Evolutionary conservation across 2,113 vertebrate genomes (phyloP).

Genomic region (Muscicapa adusta): DNA sequence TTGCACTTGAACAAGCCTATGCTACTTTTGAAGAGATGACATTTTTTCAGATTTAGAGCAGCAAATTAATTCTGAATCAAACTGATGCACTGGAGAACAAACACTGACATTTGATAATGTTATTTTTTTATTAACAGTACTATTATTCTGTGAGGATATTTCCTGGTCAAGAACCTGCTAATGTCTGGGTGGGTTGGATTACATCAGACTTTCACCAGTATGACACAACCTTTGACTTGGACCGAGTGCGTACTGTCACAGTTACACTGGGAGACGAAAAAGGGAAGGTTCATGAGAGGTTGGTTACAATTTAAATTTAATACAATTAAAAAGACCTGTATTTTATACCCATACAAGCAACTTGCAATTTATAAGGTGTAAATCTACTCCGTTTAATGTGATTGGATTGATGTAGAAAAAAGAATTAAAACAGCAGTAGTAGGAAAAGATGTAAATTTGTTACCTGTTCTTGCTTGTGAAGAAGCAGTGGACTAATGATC

Average conservation of each 20-base stretch:
- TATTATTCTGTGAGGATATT: conserved; percentile 95
- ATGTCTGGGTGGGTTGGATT: conserved; percentile 97
- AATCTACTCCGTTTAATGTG: background rate
- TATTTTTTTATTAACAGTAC: conserved; percentile 73
- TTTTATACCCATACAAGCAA: background rate
- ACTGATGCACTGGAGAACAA: background rate
- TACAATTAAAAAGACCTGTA: background rate
- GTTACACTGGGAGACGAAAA: conserved; percentile 96
- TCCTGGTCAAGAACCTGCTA: conserved; percentile 92
- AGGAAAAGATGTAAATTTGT: background rate
- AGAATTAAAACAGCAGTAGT: background rate
- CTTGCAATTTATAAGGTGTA: background rate
- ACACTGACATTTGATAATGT: background rate
- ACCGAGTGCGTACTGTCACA: conserved; percentile 89
- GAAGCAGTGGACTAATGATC: background rate
- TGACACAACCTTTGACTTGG: conserved; percentile 87
- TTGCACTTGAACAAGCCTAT: background rate
- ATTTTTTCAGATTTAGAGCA: background rate
- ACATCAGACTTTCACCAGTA: conserved; percentile 96
- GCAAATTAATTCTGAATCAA: background rate
- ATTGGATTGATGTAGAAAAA: background rate
- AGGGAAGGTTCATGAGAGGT: conserved; percentile 98
- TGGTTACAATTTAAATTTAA: conserved; percentile 38
- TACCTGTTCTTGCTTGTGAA: background rate
- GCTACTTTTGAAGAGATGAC: background rate